Evolutionary conservation across 92 coral and sea anemone genomes (phyloP), one percentile per base, ranked within the genome.

Genomic region (Diadumene lineata): DNA sequence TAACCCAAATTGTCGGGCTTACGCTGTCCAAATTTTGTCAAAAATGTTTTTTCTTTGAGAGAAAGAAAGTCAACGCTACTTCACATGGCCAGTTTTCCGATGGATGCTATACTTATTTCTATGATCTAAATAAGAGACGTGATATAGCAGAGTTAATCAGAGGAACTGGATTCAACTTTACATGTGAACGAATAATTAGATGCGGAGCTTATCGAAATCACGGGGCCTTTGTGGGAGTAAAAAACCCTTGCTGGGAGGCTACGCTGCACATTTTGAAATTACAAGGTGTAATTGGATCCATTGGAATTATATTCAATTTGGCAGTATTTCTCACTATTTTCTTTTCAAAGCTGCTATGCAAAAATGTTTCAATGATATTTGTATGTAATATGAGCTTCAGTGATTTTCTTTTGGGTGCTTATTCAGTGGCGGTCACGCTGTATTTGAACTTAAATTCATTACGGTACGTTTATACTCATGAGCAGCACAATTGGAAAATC

Each of bases 291-390:
- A 3, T 56, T 56, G 62, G 62, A 7, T 3, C 28, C 2, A 19
- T 56, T 17, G 62, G 24, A 56, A 25, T 25, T 8, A 8, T 56
- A 25, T 56, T 56, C 62, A 56, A 56, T 17, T 25, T 56, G 7
- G 4, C 19, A 56, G 28, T 25, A 56, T 3, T 56, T 56, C 18
- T 56, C 23, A 56, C 7, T 17, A 17, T 56, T 25, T 4, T 25
- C 7, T 4, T 17, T 25, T 56, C 62, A 7, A 56, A 56, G 19
- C 7, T 19, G 7, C 62, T 56, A 7, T 22, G 62, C 2, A 3
- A 56, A 56, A 56, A 56, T 56, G 62, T 56, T 56, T 56, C 7
- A 3, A 56, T 17, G 62, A 19, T 56, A 22, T 56, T 56, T 56
- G 62, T 56, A 25, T 56, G 62, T 56, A 56, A 56, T 56, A 56